Evolutionary conservation across 2,113 vertebrate genomes (phyloP).

Genomic region (Halcyon malimbica): DNA sequence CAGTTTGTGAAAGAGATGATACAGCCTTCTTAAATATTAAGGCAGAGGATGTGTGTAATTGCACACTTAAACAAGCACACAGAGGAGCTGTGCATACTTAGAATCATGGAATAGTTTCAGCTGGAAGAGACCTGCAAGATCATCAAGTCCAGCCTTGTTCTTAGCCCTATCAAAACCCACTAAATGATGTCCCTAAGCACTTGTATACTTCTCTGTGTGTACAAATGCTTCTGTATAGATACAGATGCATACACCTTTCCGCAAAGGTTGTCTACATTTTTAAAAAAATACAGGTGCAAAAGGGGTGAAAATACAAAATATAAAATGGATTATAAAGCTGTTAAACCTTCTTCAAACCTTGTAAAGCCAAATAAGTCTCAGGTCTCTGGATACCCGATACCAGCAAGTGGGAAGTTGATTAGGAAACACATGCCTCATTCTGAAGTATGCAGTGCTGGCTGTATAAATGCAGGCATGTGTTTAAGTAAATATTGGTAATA

Average conservation of each 20-base stretch:
- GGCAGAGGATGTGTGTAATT: neutral
- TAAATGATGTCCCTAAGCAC: too few species aligned
- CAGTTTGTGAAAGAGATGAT: neutral
- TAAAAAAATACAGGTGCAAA: neutral
- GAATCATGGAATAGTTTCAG: too few species aligned
- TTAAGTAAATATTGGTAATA: neutral
- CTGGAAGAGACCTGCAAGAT: too few species aligned
- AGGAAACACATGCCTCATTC: neutral
- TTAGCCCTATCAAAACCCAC: too few species aligned
- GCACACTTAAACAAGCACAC: neutral
- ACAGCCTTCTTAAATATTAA: neutral
- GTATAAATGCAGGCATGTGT: neutral
- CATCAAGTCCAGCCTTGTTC: too few species aligned
- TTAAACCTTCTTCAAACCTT: neutral
- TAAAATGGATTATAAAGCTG: neutral
- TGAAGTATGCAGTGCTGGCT: neutral
- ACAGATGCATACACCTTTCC: neutral
- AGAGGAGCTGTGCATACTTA: neutral
- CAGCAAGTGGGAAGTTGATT: neutral
- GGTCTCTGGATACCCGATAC: neutral
- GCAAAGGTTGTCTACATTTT: neutral
- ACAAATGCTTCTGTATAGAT: neutral
- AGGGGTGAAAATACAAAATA: neutral
- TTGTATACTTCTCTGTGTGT: neutral
- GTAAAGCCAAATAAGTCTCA: neutral